Evolutionary conservation across 2,797 vertebrate species (phyloP), one percentile per base, ranked within the genome.

Genomic region (Melanotaenia boesemani): DNA sequence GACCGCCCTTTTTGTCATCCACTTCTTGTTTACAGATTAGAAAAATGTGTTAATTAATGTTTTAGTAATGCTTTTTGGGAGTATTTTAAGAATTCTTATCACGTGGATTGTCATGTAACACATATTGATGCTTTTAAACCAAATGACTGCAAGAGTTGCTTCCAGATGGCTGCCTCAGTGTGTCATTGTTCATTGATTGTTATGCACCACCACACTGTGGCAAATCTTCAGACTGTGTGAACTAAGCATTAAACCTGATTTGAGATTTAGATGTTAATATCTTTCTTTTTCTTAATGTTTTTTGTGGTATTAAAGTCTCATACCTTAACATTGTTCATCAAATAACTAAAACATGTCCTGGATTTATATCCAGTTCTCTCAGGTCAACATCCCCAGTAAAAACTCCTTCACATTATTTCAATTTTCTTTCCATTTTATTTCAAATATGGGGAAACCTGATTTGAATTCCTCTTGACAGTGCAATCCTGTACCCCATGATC

Each of bases 381-480:
- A 4, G 22, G 67, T 74, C 16, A n/a, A 11, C 56, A 6, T 57
- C 24, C 13, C 13, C 20, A 32, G 18, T 62, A 20, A 67, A 81
- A 67, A 61, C 59, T 74, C 30, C 46, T 39, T n/a, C 5, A 9
- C 12, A 46, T 50, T 63, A 61, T 74, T 79, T 57, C 26, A 70
- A 44, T 73, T 76, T 62, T 69, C 24, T 68, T 62, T 48, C 34
- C 34, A 34, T 0, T 44, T 57, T 85, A 24, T 41, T 71, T 77
- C 11, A 1, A 62, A 34, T 62, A 74, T 74, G 63, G 57, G 44
- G 69, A 75, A 39, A 20, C 59, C 68, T 54, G 67, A 90, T 91
- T 91, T 88, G 82, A 90, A 92, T 89, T 88, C 79, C 63, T 75
- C 78, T 73, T 83, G 89, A 87, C 82, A 80, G 73, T 77, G 86